Evolutionary conservation across 1,140 invertebrate genomes (phyloP).

Genomic region (Scaptomyza graminum): DNA sequence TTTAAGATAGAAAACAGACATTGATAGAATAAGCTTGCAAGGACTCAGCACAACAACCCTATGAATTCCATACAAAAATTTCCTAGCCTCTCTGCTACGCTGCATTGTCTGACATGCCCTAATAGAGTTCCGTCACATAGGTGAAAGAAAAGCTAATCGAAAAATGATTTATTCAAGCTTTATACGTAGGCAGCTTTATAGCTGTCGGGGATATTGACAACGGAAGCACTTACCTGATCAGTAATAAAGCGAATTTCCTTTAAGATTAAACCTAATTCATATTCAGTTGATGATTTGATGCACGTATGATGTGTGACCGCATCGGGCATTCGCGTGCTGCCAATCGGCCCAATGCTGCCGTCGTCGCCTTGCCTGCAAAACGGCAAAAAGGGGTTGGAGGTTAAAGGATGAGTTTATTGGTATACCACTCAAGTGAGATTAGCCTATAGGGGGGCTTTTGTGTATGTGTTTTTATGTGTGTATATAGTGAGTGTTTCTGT

Average conservation of each 20-base stretch:
- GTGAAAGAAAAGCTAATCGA: neutral
- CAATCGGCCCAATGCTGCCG: slow-evolving; percentile 84
- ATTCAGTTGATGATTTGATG: slow-evolving; percentile 90
- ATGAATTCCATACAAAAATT: neutral
- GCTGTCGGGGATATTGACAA: slow-evolving; percentile 8
- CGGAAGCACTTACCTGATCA: slow-evolving; percentile 85
- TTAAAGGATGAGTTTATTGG: slow-evolving; percentile 18
- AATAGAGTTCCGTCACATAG: neutral
- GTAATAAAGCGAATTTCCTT: slow-evolving; percentile 95
- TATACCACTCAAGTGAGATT: slow-evolving; percentile 33
- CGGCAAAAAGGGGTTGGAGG: slow-evolving; percentile 1
- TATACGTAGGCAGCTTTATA: neutral
- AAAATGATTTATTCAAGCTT: slow-evolving; percentile 16
- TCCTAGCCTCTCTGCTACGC: neutral
- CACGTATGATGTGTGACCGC: slow-evolving; percentile 86
- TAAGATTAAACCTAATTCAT: slow-evolving; percentile 96
- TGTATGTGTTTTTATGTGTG: neutral
- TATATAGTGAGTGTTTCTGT: neutral
- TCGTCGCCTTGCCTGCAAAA: slow-evolving; percentile 83
- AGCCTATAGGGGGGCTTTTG: slow-evolving; percentile 7
- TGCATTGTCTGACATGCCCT: neutral
- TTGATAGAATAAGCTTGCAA: no score
- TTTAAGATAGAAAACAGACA: no score
- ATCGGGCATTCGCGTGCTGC: slow-evolving; percentile 86
- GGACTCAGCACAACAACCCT: no score